Percentiles rank a stretch among this genome's conserved stretches.
These are phyloP conservation scores for Leptonema lineaticorne DNA, from an alignment of 1,140 invertebrate genomes.

Conservation along the genomic window DNA sequence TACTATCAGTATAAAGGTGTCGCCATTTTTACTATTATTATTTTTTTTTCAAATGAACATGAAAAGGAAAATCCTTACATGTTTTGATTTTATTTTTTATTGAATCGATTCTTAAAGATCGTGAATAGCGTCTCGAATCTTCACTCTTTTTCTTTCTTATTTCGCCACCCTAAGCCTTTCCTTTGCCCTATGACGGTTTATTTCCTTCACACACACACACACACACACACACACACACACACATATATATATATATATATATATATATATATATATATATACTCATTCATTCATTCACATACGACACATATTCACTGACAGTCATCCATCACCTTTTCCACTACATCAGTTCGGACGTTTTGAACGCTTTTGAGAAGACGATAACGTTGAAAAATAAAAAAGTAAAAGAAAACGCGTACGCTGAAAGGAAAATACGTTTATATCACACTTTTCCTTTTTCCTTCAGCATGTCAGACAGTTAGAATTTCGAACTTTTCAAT, in stretches of 20 bases:
- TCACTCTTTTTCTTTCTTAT: background rate
- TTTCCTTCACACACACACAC: background rate
- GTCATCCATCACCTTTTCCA: slow-evolving; percentile 7
- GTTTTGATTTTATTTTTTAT: background rate
- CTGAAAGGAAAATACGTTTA: background rate
- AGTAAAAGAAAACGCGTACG: no score
- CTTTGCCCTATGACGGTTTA: no score
- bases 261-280: no score
- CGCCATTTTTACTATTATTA: background rate
- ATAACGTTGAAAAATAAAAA: no score
- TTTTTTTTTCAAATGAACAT: no score
- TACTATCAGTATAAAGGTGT: no score
- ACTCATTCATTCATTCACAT: no score
- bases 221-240: background rate
- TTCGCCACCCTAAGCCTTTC: no score
- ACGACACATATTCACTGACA: background rate
- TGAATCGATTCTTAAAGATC: background rate
- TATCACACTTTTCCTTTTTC: no score
- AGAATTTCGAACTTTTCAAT: no score
- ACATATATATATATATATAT: no score
- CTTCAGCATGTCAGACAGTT: no score
- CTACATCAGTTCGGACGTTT: slow-evolving; percentile 5
- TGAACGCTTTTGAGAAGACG: background rate
- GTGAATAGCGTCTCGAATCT: background rate
- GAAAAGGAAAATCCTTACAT: background rate